Percentiles rank a stretch among this genome's conserved stretches.
Evolutionary conservation across 2,888 invertebrate genomes (phyloP).

Genomic region (Epinotia brunnichana): DNA sequence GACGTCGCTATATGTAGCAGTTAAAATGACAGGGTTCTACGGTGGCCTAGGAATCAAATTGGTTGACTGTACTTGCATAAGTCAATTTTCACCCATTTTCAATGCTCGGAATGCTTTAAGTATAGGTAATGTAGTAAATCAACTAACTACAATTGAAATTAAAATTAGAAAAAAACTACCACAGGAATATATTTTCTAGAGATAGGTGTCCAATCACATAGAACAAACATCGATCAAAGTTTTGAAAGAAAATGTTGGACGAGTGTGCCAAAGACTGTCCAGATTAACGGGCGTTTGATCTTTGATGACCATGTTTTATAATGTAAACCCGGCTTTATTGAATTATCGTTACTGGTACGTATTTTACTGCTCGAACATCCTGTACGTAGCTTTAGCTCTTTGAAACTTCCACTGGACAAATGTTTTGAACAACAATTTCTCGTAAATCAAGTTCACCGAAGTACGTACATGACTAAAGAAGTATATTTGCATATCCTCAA

Average conservation of each 20-base stretch:
- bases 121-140: too few relatives aligned
- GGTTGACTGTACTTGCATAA: too few relatives aligned
- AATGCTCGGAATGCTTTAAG: too few relatives aligned
- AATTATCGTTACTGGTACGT: constrained; percentile 5
- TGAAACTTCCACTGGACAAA: constrained; percentile 22
- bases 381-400: constrained; percentile 1
- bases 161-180: too few relatives aligned
- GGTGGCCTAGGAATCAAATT: too few relatives aligned
- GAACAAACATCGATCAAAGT: neutral
- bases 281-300: constrained; percentile 17
- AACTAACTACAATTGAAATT: too few relatives aligned
- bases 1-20: too few relatives aligned
- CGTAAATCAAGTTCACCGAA: constrained; percentile 21
- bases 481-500: constrained; percentile 21
- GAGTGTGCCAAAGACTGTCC: constrained; percentile 4
- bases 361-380: constrained; percentile 4
- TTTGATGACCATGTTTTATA: constrained; percentile 13
- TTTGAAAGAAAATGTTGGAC: neutral
- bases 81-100: too few relatives aligned
- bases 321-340: constrained; percentile 24
- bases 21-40: too few relatives aligned
- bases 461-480: constrained; percentile 5
- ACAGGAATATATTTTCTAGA: too few relatives aligned
- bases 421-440: constrained; percentile 29
- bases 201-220: too few relatives aligned